Percentiles rank a stretch among this genome's conserved stretches.
phyloP scores from a whole-genome alignment of 2,113 vertebrate species.

The Syngnathoides biaculeatus region DNA sequence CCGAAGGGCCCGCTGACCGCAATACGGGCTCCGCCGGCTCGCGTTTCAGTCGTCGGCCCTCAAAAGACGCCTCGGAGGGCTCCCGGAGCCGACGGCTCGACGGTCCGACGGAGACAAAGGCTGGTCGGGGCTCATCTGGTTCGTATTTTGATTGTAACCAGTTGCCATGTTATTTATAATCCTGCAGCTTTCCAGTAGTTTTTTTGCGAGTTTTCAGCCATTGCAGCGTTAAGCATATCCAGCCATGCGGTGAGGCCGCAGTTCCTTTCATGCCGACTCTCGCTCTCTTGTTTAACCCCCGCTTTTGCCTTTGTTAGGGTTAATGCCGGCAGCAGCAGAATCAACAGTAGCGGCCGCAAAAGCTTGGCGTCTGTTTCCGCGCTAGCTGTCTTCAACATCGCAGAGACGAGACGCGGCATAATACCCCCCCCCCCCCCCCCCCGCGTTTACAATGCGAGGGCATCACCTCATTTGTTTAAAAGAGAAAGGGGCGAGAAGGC shows the following conservation, averaged over 20 bases:
- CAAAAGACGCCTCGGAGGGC: constrained; percentile 35
- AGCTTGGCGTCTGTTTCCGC: constrained; percentile 54
- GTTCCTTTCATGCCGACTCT: constrained; percentile 84
- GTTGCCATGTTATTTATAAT: constrained; percentile 95
- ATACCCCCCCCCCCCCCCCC: constrained; percentile 38
- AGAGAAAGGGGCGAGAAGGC: constrained; percentile 22
- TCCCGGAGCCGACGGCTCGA: constrained; percentile 48
- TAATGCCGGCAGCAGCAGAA: constrained; percentile 60
- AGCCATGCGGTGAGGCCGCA: constrained; percentile 85
- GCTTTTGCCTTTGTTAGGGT: constrained; percentile 48
- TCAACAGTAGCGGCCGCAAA: constrained; percentile 69
- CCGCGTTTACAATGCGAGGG: constrained; percentile 48
- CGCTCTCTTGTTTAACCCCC: constrained; percentile 47
- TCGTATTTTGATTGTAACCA: constrained; percentile 88
- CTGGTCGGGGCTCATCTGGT: constrained; percentile 82
- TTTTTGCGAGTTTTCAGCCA: constrained; percentile 83
- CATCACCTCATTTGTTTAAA: constrained; percentile 63
- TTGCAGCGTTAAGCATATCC: constrained; percentile 89
- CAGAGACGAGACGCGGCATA: constrained; percentile 39
- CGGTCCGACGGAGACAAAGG: constrained; percentile 56
- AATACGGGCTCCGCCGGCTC: constrained; percentile 67
- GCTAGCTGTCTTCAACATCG: constrained; percentile 39
- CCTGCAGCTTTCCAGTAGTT: constrained; percentile 85
- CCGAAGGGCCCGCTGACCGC: constrained; percentile 52
- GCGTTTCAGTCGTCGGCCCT: constrained; percentile 61